These are phyloP conservation scores for Drosophila arizonae DNA, from an alignment of 1,140 invertebrate species.

Conservation along the genomic window DNA sequence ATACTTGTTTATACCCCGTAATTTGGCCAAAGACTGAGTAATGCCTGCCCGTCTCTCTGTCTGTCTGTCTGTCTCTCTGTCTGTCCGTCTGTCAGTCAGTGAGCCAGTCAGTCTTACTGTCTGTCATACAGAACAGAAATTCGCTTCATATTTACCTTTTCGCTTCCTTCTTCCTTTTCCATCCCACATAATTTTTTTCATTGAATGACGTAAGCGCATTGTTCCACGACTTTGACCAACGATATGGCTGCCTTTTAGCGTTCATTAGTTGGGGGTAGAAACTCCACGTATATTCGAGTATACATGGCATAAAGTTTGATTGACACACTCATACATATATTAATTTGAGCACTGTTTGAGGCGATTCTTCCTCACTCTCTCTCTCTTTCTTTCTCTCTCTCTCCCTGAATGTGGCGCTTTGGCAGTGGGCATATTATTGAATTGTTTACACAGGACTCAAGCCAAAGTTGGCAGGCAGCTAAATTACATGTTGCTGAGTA, in stretches of 20 bases:
- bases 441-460: slow-evolving; percentile 1
- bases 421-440: not conserved
- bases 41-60: not conserved
- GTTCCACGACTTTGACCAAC: slow-evolving; percentile 17
- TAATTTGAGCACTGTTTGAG: not conserved
- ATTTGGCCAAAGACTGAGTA: slow-evolving; percentile 14
- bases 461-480: not conserved
- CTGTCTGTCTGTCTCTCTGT: not conserved
- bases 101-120: slow-evolving; percentile 17
- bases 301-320: slow-evolving; percentile 22
- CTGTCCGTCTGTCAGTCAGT: not conserved
- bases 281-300: not conserved
- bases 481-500: not conserved
- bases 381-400: not conserved
- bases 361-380: not conserved
- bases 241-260: slow-evolving; percentile 29
- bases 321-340: slow-evolving; percentile 26
- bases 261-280: slow-evolving; percentile 16
- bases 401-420: not conserved
- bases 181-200: not conserved
- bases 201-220: slow-evolving; percentile 33
- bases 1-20: slow-evolving; percentile 18
- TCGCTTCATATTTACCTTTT: slow-evolving; percentile 43
- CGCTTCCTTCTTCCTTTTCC: not conserved
- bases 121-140: slow-evolving; percentile 13